phyloP scores from a whole-genome alignment of 2,797 vertebrate genomes.

The Parauchenoglanis ngamensis region DNA sequence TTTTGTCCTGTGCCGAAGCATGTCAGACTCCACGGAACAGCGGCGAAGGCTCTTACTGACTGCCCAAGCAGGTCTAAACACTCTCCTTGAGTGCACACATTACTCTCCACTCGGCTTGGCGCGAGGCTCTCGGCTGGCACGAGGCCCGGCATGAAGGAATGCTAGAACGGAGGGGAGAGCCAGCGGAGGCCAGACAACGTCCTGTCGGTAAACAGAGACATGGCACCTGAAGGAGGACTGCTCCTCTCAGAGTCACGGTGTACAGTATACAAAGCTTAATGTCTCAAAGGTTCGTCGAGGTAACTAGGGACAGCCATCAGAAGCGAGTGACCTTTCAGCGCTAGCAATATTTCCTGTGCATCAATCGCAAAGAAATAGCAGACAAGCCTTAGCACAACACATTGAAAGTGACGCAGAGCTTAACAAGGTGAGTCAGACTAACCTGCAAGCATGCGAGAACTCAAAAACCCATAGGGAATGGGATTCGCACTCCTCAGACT shows the following conservation, averaged over 20 bases:
- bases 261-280: no score
- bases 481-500: background rate
- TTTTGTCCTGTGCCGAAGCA: background rate
- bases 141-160: constrained; percentile 13
- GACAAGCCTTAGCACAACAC: background rate
- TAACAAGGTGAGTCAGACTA: background rate
- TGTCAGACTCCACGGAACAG: background rate
- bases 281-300: background rate
- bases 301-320: background rate
- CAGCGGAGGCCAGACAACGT: background rate
- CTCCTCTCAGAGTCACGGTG: background rate
- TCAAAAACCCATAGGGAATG: background rate
- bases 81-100: background rate
- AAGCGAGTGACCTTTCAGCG: background rate
- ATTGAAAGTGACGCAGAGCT: background rate
- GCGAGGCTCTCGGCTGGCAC: constrained; percentile 3
- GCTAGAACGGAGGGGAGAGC: background rate
- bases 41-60: background rate
- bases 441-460: background rate
- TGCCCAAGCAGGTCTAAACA: constrained; percentile 12
- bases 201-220: constrained; percentile 30
- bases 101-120: constrained; percentile 25
- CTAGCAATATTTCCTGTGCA: background rate
- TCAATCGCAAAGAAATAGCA: background rate
- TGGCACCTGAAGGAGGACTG: constrained; percentile 7